Evolutionary conservation across 2,888 invertebrate genomes (phyloP).

Genomic region (Leptinotarsa tumamoca): DNA sequence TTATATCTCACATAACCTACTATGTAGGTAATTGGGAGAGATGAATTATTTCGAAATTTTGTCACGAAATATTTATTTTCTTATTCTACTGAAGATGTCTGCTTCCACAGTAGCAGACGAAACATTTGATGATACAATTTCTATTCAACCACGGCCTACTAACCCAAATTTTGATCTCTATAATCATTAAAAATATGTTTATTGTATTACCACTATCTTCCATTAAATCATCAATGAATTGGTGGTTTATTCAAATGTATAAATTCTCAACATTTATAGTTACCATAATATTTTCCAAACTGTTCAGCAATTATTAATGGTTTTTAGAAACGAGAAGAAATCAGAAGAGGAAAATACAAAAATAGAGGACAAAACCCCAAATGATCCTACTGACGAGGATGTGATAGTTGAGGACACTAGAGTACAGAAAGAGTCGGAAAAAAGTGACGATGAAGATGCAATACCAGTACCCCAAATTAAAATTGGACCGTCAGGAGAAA

Average conservation of each 20-base stretch:
- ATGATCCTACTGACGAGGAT: constrained; percentile 41
- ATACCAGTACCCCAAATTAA: constrained; percentile 87
- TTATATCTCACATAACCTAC: too few relatives aligned
- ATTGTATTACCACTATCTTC: too few relatives aligned
- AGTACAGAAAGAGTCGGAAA: constrained; percentile 32
- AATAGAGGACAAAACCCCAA: constrained; percentile 39
- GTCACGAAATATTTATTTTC: too few relatives aligned
- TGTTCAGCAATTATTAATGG: neutral
- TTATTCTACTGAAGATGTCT: too few relatives aligned
- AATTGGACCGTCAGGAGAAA: constrained; percentile 86
- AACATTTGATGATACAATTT: too few relatives aligned
- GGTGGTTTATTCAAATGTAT: neutral
- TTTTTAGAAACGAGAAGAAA: constrained; percentile 31
- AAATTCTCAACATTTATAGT: neutral
- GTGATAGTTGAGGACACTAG: constrained; percentile 34
- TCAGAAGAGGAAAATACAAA: constrained; percentile 37
- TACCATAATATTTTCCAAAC: neutral
- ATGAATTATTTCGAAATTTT: too few relatives aligned
- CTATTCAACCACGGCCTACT: too few relatives aligned
- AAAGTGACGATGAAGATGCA: constrained; percentile 60
- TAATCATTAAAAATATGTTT: too few relatives aligned
- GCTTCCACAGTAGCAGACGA: too few relatives aligned
- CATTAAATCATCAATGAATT: too few relatives aligned
- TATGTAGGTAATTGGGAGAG: too few relatives aligned
- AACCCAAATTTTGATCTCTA: too few relatives aligned